These are phyloP conservation scores for Antechinus flavipes DNA, from an alignment of 2,113 vertebrate species.

Conservation along the genomic window DNA sequence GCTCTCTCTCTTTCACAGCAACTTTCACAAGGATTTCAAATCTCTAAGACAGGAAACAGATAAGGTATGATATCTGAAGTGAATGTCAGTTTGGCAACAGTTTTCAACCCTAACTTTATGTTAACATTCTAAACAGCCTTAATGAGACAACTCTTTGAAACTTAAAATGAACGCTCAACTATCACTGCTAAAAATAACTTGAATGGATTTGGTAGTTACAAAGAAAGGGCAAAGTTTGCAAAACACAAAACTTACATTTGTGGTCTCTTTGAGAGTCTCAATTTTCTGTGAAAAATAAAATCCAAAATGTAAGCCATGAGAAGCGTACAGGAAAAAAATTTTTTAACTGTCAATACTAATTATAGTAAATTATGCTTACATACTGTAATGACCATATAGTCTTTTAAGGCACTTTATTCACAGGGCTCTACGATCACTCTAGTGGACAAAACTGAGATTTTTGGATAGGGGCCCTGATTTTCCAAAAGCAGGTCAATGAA, in stretches of 20 bases:
- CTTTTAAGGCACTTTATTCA: not conserved
- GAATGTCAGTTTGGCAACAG: slow-evolving; percentile 35
- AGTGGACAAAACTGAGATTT: not conserved
- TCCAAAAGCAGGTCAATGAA: not conserved
- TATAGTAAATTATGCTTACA: slow-evolving; percentile 47
- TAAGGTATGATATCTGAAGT: slow-evolving; percentile 2
- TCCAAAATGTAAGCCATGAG: slow-evolving; percentile 71
- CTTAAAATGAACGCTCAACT: slow-evolving; percentile 14
- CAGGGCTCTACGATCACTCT: not conserved
- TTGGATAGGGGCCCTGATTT: not conserved
- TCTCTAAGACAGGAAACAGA: slow-evolving; percentile 51
- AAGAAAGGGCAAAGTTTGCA: slow-evolving; percentile 44
- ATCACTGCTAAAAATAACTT: slow-evolving; percentile 22
- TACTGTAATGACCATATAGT: slow-evolving; percentile 7
- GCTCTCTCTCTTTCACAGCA: not conserved
- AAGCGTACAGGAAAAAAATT: slow-evolving; percentile 15
- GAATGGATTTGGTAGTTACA: slow-evolving; percentile 28
- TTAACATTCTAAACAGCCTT: slow-evolving; percentile 1
- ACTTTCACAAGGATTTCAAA: slow-evolving; percentile 58
- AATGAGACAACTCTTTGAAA: slow-evolving; percentile 48
- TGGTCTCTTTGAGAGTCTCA: slow-evolving; percentile 96
- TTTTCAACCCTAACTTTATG: slow-evolving; percentile 19
- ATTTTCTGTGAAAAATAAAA: slow-evolving; percentile 91
- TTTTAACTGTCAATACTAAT: slow-evolving; percentile 5
- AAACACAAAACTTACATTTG: slow-evolving; percentile 93